phyloP scores from a whole-genome alignment of 2,797 vertebrate species.

The Microctenopoma steveboyesi region DNA sequence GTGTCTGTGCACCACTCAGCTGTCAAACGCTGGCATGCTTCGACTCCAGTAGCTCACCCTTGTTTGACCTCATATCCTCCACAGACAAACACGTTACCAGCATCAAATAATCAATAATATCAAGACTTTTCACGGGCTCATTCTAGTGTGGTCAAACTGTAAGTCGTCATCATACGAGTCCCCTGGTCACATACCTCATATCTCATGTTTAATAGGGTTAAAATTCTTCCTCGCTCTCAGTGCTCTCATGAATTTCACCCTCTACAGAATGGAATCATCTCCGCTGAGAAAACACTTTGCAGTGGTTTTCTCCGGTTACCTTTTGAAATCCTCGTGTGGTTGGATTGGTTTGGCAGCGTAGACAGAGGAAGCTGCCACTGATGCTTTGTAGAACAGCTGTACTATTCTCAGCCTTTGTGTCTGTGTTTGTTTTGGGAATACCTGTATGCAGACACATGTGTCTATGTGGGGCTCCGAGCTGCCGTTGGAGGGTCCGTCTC shows the following conservation, averaged over 20 bases:
- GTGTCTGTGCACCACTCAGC: neutral
- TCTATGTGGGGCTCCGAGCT: slow-evolving; percentile 45
- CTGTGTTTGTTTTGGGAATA: slow-evolving; percentile 1
- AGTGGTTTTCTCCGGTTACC: slow-evolving; percentile 29
- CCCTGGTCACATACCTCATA: neutral
- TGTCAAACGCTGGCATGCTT: slow-evolving; percentile 14
- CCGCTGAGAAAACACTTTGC: slow-evolving; percentile 27
- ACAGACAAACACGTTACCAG: neutral
- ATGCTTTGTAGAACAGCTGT: neutral
- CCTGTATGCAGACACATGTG: slow-evolving; percentile 4
- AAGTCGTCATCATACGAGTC: no score
- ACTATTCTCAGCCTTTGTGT: slow-evolving; percentile 11
- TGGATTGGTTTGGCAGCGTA: neutral
- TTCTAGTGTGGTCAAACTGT: neutral
- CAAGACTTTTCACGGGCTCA: neutral
- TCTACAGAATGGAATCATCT: slow-evolving; percentile 12
- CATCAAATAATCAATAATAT: slow-evolving; percentile 24
- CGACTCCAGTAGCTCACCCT: slow-evolving; percentile 12
- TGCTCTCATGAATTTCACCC: slow-evolving; percentile 6
- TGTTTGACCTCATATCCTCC: slow-evolving; percentile 18
- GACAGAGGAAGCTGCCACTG: slow-evolving; percentile 8
- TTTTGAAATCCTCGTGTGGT: slow-evolving; percentile 25
- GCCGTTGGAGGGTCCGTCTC: slow-evolving; percentile 14
- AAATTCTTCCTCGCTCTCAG: slow-evolving; percentile 1
- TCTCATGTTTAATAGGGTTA: no score